Percentiles rank a stretch among this genome's conserved stretches.
phyloP scores from a whole-genome alignment of 1,140 invertebrate species.

The Dendrolimus punctatus region DNA sequence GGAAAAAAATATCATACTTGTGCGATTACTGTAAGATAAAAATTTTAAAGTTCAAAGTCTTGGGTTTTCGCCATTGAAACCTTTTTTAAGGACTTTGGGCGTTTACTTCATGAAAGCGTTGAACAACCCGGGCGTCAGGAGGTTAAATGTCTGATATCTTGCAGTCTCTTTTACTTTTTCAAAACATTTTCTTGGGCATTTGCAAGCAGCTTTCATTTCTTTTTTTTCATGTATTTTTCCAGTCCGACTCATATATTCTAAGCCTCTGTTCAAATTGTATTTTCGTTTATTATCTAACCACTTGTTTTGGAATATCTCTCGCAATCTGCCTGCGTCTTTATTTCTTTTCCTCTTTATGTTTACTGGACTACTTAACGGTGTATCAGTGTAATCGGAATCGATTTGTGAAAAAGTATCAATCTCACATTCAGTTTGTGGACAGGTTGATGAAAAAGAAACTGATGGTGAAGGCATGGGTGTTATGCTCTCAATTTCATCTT shows the following conservation, averaged over 20 bases:
- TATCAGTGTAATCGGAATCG: background rate
- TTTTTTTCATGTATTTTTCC: constrained; percentile 14
- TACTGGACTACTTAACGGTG: background rate
- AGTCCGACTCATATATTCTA: constrained; percentile 15
- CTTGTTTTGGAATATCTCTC: constrained; percentile 5
- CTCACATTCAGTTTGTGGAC: background rate
- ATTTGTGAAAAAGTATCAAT: background rate
- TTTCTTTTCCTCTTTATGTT: constrained; percentile 1
- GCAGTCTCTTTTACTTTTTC: constrained; percentile 11
- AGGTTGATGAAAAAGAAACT: background rate
- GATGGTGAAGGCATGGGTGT: constrained; percentile 1
- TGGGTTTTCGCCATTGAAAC: too few relatives aligned
- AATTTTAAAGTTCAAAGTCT: too few relatives aligned
- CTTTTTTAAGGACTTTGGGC: too few relatives aligned
- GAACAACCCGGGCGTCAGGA: too few relatives aligned
- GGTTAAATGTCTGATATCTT: constrained; percentile 14
- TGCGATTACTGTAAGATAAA: too few relatives aligned
- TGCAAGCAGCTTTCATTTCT: constrained; percentile 11
- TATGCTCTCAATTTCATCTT: background rate
- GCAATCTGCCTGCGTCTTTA: constrained; percentile 3
- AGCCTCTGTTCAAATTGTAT: constrained; percentile 10
- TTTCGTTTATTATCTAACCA: constrained; percentile 12
- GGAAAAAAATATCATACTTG: too few relatives aligned
- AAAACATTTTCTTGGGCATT: constrained; percentile 16
- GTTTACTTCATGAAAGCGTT: too few relatives aligned